These are phyloP conservation scores for Ptychoptera albimana DNA, from an alignment of 2,888 invertebrate genomes.

Conservation along the genomic window DNA sequence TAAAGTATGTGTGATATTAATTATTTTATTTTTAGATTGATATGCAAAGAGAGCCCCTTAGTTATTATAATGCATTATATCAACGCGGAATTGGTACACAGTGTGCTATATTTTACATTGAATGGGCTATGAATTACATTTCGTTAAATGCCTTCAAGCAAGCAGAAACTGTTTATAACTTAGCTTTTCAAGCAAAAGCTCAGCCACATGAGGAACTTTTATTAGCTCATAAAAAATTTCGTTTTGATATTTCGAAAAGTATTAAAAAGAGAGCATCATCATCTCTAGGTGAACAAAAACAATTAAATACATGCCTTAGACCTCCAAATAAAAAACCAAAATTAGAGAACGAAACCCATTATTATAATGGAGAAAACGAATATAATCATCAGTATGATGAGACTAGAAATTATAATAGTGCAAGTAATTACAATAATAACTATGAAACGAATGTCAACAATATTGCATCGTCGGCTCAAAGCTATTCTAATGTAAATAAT, in stretches of 20 bases:
- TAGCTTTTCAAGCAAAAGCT: constrained; percentile 62
- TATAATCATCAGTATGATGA: neutral
- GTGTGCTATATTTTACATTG: constrained; percentile 70
- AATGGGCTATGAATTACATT: constrained; percentile 82
- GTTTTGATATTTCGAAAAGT: constrained; percentile 46
- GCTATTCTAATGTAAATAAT: neutral
- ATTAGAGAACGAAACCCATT: constrained; percentile 1
- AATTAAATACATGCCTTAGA: constrained; percentile 51
- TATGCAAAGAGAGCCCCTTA: constrained; percentile 56
- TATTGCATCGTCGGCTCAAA: neutral
- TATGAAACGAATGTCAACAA: neutral
- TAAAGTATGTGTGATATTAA: neutral
- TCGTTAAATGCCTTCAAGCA: constrained; percentile 63
- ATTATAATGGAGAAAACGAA: neutral
- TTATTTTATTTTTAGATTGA: constrained; percentile 42
- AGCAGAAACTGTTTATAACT: constrained; percentile 67
- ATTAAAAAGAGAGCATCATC: constrained; percentile 38
- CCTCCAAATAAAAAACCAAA: constrained; percentile 8
- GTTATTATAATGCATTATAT: constrained; percentile 67
- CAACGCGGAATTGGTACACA: constrained; percentile 66
- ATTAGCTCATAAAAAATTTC: constrained; percentile 60
- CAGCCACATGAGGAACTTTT: constrained; percentile 64
- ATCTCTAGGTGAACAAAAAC: constrained; percentile 41
- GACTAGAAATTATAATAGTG: neutral
- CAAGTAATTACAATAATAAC: neutral